phyloP scores from a whole-genome alignment of 1,140 invertebrate genomes.

The Procambarus virginalis region DNA sequence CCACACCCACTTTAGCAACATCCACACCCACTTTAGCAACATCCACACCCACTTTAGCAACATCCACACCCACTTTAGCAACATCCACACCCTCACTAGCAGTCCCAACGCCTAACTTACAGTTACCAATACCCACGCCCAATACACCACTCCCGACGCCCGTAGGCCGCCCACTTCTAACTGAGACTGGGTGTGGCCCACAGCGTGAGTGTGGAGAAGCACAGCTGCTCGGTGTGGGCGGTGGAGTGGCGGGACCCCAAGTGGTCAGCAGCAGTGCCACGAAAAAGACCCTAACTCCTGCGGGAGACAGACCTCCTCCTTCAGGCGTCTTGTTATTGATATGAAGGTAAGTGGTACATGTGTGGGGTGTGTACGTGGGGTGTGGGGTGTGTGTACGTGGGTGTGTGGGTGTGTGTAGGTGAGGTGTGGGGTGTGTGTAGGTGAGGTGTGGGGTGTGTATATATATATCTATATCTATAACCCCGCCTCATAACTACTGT shows the following conservation, averaged over 20 bases:
- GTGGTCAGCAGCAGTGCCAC: constrained; percentile 37
- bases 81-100: neutral
- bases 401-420: too few species aligned
- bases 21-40: neutral
- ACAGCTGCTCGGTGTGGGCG: constrained; percentile 38
- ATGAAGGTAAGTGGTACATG: constrained; percentile 27
- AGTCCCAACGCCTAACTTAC: too few species aligned
- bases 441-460: neutral
- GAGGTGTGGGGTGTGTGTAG: too few species aligned
- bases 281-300: constrained; percentile 35
- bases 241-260: constrained; percentile 59
- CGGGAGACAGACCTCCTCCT: constrained; percentile 39
- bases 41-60: too few species aligned
- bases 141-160: neutral
- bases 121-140: neutral
- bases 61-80: too few species aligned
- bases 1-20: neutral
- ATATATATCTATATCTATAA: neutral
- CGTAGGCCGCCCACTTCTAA: too few species aligned
- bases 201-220: constrained; percentile 61
- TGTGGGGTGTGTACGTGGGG: too few species aligned
- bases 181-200: neutral
- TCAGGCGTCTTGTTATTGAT: constrained; percentile 37
- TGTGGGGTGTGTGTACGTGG: neutral
- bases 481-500: too few species aligned